phyloP scores from a whole-genome alignment of 1,140 invertebrate genomes.

The Sarcophaga bullata region DNA sequence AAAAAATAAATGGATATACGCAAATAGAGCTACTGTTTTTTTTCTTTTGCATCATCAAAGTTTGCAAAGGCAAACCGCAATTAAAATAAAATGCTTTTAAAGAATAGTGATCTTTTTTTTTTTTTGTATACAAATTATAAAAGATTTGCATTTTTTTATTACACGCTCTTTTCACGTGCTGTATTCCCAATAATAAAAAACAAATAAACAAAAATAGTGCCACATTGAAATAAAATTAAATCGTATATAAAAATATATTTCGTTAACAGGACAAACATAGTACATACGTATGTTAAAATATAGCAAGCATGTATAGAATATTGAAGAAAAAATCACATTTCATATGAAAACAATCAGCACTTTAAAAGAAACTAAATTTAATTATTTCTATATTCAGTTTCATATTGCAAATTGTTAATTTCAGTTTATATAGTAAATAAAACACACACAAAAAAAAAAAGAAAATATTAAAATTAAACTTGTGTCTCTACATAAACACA shows the following conservation, averaged over 20 bases:
- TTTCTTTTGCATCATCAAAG: too few relatives aligned
- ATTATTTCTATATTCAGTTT: not conserved
- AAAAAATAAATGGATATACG: too few relatives aligned
- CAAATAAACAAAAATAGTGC: not conserved
- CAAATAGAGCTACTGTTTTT: too few relatives aligned
- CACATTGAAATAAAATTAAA: slow-evolving; percentile 7
- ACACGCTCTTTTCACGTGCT: slow-evolving; percentile 3
- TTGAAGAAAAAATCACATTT: not conserved
- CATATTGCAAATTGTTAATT: too few relatives aligned
- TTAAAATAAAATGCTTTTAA: too few relatives aligned
- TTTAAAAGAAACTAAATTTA: not conserved
- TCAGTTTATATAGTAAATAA: too few relatives aligned
- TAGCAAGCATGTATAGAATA: not conserved
- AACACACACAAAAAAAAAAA: too few relatives aligned
- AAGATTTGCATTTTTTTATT: slow-evolving; percentile 6
- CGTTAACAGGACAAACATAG: not conserved
- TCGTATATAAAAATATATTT: not conserved
- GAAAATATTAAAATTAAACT: too few relatives aligned
- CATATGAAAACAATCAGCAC: not conserved
- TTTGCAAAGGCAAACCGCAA: too few relatives aligned
- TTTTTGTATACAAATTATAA: not conserved
- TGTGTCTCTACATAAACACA: too few relatives aligned
- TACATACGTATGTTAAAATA: not conserved
- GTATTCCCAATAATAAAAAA: not conserved
- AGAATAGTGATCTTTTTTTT: too few relatives aligned